Base-by-base conservation (phyloP, 2,113 vertebrate genomes). In the Tupaia tana region DNA sequence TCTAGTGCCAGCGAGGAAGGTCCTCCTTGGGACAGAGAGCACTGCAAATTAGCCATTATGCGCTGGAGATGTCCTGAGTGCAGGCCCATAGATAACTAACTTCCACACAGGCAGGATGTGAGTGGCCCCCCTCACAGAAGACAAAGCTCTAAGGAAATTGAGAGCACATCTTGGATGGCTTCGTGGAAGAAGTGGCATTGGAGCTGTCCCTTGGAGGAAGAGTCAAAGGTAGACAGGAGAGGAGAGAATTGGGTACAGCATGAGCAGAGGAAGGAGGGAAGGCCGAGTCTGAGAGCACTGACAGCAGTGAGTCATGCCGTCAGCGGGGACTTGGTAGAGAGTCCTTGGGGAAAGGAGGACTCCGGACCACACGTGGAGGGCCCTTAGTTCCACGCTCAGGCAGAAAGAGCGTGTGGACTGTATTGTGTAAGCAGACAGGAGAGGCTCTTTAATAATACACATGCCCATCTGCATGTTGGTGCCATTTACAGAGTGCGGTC, bases 251-350 rank as follows among this genome's bases (percentile, higher is more conserved):
- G 14, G 69, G 59, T 11, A 11, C 24, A 25, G 13, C n/a, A 43
- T 63, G 43, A 83, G 31, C 67, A 43, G 16, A 81, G 58, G n/a
- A 84, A 24, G 25, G 19, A 9, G 22, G 20, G 2, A 9, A n/a
- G 34, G 67, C n/a, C 22, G 75, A 11, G 2, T 4, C 3, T 0
- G 13, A 2, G 6, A 69, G 14, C 3, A 6, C 3, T 0, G 12
- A 74, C 7, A 24, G 24, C 63, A 31, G 73, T 5, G 16, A 69
- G 18, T 69, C 34, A 15, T 0, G 9, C 31, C 9, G 8, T 24
- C 22, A 43, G 80, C 1, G 2, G 9, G 13, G 16, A 15, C 34
- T 73, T 27, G 43, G 52, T 31, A n/a, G 58, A 19, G n/a, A 43
- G 29, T 16, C 81, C 29, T 52, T 19, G 16, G 24, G 69, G 29